Conservation (phyloP, 2,113 vertebrate species). For the Trematomus loennbergii region DNA sequence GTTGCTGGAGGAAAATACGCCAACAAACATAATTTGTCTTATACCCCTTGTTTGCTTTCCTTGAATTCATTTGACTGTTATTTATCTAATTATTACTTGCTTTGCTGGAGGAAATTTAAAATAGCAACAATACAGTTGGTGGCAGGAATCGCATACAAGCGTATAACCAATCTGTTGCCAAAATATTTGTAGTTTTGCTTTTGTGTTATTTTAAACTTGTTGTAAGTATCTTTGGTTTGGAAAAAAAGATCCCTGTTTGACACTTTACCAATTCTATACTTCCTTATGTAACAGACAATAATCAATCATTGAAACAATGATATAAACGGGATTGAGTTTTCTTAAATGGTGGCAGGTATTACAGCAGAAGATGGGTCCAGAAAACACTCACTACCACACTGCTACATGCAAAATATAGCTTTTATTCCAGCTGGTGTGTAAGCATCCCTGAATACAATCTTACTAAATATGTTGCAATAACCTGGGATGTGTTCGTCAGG, state of each 20-base stretch:
- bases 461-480: slow-evolving; percentile 40
- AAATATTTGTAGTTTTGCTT: slow-evolving; percentile 29
- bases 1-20: slow-evolving; percentile 17
- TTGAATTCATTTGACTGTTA: neutral
- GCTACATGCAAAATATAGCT: slow-evolving; percentile 1
- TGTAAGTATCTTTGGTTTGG: slow-evolving; percentile 16
- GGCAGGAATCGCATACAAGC: slow-evolving; percentile 11
- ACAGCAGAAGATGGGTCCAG: slow-evolving; percentile 18
- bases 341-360: neutral
- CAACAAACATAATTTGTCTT: slow-evolving; percentile 32
- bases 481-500: slow-evolving; percentile 37
- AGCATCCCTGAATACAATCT: slow-evolving; percentile 31
- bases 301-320: neutral
- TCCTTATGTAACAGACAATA: slow-evolving; percentile 31
- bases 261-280: slow-evolving; percentile 55
- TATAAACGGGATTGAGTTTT: neutral
- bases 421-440: slow-evolving; percentile 29
- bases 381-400: neutral
- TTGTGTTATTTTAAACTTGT: slow-evolving; percentile 10
- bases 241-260: slow-evolving; percentile 12
- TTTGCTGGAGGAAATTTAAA: slow-evolving; percentile 37
- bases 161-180: slow-evolving; percentile 39
- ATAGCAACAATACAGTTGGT: slow-evolving; percentile 3
- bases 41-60: slow-evolving; percentile 6
- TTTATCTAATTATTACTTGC: slow-evolving; percentile 28